phyloP scores from a whole-genome alignment of 1,140 invertebrate species.

The Anastrepha obliqua region DNA sequence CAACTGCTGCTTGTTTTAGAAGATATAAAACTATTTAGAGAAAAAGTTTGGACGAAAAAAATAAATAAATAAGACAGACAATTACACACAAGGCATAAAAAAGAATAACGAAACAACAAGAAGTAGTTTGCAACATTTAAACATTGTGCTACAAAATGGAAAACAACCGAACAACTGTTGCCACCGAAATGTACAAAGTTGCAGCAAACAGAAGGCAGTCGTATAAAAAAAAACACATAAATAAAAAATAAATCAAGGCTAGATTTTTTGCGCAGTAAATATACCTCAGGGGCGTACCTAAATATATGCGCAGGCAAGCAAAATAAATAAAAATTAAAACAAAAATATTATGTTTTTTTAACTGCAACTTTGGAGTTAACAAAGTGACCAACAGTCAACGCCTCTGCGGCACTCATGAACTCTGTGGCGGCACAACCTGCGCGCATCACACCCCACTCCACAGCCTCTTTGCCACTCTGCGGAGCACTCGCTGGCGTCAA shows the following conservation, averaged over 20 bases:
- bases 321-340: not conserved
- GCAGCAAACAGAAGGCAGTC: not conserved
- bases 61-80: not conserved
- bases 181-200: slow-evolving; percentile 20
- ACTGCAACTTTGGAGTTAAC: slow-evolving; percentile 36
- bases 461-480: not conserved
- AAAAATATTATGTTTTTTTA: not conserved
- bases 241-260: not conserved
- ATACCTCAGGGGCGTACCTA: not conserved
- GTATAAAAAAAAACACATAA: not conserved
- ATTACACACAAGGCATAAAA: not conserved
- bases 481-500: slow-evolving; percentile 6
- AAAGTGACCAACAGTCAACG: slow-evolving; percentile 24
- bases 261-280: not conserved
- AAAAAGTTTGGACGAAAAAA: not conserved
- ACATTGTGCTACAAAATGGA: slow-evolving; percentile 6
- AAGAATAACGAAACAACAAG: not conserved
- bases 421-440: not conserved
- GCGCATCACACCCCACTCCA: no score
- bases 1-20: slow-evolving; percentile 41
- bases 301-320: not conserved
- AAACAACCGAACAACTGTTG: slow-evolving; percentile 35
- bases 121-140: slow-evolving; percentile 35
- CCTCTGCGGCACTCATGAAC: not conserved
- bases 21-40: slow-evolving; percentile 49